Evolutionary conservation across 2,113 vertebrate genomes (phyloP), one percentile per base, ranked within the genome.

Genomic region (Haemorhous mexicanus): DNA sequence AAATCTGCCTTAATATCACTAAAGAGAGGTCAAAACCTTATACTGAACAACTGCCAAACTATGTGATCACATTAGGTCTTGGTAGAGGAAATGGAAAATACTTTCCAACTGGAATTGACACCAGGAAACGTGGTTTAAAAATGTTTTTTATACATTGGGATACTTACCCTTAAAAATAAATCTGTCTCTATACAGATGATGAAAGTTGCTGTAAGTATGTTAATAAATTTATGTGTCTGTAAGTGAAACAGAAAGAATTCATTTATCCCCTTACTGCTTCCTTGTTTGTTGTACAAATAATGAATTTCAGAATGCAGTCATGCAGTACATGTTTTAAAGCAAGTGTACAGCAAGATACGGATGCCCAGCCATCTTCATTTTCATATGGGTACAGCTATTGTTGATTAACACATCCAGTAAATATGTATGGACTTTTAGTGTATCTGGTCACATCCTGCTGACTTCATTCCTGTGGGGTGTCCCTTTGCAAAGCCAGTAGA

Each of bases 41-140:
- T 21, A 30, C 30, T 89, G 79, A 88, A 2, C 35, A 63, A 91
- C 75, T 79, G 80, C 50, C 94, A 89, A 88, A 72, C 62, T 79
- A 61, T 84, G 87, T 59, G 89, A 82, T 93, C 93, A 58, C 74
- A 5, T 76, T 91, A 33, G 22, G 47, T 69, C 67, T 80, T 26
- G 47, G 24, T 66, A 46, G 73, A 89, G 95, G 93, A 95, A 95
- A 52, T 63, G 85, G 64, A 86, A 95, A 90, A 84, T 63, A 46
- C 52, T 58, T 56, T 69, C 59, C 41, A 75, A n/a, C 46, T 70
- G 61, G 63, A 81, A 73, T 0, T 37, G n/a, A 91, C 50, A 91
- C 55, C 93, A 87, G 95, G 96, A 97, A 97, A 85, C 64, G 32
- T 55, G n/a, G 55, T 94, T 97, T 62, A 0, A 84, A 89, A 94